A percentile compares a stretch with the other conserved stretches of the same genome.
phyloP scores from a whole-genome alignment of 2,113 vertebrate species.

The Falco punctatus region DNA sequence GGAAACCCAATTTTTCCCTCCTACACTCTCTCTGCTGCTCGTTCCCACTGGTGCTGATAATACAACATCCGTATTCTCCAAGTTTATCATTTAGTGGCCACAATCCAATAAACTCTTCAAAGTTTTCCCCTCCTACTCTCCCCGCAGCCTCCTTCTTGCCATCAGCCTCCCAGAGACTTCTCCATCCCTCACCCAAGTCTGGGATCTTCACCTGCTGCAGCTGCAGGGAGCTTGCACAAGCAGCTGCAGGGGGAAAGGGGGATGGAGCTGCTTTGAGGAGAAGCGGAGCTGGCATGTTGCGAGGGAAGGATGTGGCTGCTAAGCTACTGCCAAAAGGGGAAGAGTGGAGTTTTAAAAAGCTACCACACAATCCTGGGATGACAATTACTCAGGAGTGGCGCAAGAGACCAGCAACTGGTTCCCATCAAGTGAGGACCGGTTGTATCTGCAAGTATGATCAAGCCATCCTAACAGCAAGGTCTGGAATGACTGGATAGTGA shows the following conservation, averaged over 20 bases:
- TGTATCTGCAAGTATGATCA: constrained; percentile 42
- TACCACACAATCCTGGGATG: background rate
- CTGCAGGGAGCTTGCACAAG: background rate
- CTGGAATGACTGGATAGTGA: constrained; percentile 14
- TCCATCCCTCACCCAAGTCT: fast-evolving
- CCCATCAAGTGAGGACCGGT: background rate
- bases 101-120: background rate
- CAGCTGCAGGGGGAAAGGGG: background rate
- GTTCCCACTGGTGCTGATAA: background rate
- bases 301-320: constrained; percentile 44
- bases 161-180: background rate
- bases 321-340: constrained; percentile 24
- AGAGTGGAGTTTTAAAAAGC: background rate
- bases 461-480: background rate
- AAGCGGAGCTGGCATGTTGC: background rate
- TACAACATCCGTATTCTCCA: background rate
- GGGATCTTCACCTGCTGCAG: background rate
- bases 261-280: background rate
- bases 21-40: background rate
- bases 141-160: background rate
- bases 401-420: background rate
- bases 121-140: background rate
- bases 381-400: fast-evolving
- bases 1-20: background rate
- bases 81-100: background rate